Evolutionary conservation across 23 tunicate genomes (phyloP), one percentile per base, ranked within the genome.

Genomic region (Trididemnum clinides): DNA sequence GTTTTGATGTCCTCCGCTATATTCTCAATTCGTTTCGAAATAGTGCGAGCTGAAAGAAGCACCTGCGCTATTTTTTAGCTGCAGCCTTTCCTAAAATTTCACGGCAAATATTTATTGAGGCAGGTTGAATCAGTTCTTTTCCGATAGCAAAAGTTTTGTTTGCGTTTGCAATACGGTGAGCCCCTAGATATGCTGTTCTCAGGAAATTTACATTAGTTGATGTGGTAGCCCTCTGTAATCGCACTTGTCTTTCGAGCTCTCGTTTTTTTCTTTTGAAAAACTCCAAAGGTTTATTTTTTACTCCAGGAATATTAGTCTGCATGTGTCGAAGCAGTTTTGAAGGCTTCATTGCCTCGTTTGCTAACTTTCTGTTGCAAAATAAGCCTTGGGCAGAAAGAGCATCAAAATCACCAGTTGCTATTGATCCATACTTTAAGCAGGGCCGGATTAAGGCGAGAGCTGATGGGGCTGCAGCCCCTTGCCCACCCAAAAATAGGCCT

Each of bases 61-160:
- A 64, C 22, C 27, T 21, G 28, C 20, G 27, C 22, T 21, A 64
- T 15, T 21, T 64, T 64, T 26, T 10, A 10, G 20, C 27, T 21
- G 20, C 7, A 7, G 20, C n/a, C 28, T 21, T 64, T 10, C 20
- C 71, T 21, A 10, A 64, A 64, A 64, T 64, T 15, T 64, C 22
- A 15, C 15, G 22, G 71, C 71, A 64, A 64, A 26, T 64, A 64
- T 64, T 21, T 64, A 21, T 64, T 21, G 71, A 21, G 71, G 71
- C 27, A 26, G 71, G 22, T 26, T 10, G 15, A 21, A 26, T 64
- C n/a, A n/a, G 28, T 64, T 64, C 22, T 21, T n/a, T 21, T 21
- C 71, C 22, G 71, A 64, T 64, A 6, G 71, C 29, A 64, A 64
- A 64, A 21, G 71, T n/a, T 64, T 64, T 64, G 27, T 64, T n/a